Evolutionary conservation across 2,797 vertebrate genomes (phyloP).

Genomic region (Malacoraja senta): DNA sequence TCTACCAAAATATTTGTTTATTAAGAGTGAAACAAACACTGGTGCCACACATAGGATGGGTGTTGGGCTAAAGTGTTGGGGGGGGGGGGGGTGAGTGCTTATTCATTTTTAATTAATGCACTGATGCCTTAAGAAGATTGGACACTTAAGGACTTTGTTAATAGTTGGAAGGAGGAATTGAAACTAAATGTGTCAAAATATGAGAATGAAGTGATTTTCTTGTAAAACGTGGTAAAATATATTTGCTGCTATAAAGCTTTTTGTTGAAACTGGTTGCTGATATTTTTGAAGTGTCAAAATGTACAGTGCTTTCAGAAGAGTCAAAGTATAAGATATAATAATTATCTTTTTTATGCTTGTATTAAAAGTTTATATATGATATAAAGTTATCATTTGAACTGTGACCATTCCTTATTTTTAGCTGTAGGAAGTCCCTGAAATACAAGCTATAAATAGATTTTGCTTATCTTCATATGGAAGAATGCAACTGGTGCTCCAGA

Average conservation of each 20-base stretch:
- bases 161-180: conserved; percentile 22
- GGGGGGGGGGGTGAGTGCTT: background rate
- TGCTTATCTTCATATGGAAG: conserved; percentile 20
- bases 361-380: conserved; percentile 32
- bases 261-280: conserved; percentile 21
- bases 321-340: conserved; percentile 28
- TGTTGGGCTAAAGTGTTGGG: background rate
- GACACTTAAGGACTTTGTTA: background rate
- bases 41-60: conserved; percentile 18
- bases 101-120: conserved; percentile 53
- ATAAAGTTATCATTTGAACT: conserved; percentile 29
- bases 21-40: conserved; percentile 16
- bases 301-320: conserved; percentile 29
- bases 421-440: conserved; percentile 24
- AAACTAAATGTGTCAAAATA: conserved; percentile 31
- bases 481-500: conserved; percentile 15
- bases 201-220: conserved; percentile 24
- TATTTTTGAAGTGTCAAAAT: conserved; percentile 38
- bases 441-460: conserved; percentile 29
- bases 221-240: conserved; percentile 26
- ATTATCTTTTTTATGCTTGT: conserved; percentile 38
- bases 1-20: conserved; percentile 30
- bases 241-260: conserved; percentile 29
- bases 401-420: conserved; percentile 32
- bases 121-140: conserved; percentile 64